Evolutionary conservation across 2,797 vertebrate genomes (phyloP), one percentile per base, ranked within the genome.

Genomic region (Sebastes aleutianus): DNA sequence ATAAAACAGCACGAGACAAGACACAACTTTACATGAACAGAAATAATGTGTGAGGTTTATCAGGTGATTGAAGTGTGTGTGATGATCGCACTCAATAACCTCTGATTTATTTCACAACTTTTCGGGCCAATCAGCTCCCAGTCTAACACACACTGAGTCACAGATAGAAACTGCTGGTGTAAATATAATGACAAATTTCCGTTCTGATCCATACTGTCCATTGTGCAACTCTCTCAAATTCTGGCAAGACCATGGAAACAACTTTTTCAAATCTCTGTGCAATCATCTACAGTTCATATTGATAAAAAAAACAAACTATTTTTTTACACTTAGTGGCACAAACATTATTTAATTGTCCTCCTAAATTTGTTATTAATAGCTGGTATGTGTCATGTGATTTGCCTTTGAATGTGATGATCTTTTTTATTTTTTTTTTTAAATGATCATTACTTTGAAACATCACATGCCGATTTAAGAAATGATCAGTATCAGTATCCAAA

Each of bases 41-140:
- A 36, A 50, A 24, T 43, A 5, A 75, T 57, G 67, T 73, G 76
- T 75, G 58, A 79, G 27, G 6, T 47, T 70, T 65, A 26, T 75
- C 53, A 43, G 67, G 53, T 56, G 61, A 66, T 29, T 24, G 50
- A 18, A 18, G 26, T 34, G 29, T 56, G 22, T 39, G 70, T 27
- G 61, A 62, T 6, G 47, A n/a, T 74, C 61, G 13, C 39, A 66
- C 36, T 69, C 20, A 31, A 53, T 57, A 65, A 57, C 16, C 53
- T 74, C 10, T 11, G 36, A 80, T 73, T 34, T 26, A 8, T 64
- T 67, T 65, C 18, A 13, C 54, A 75, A 57, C 62, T 47, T 71
- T 32, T 73, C 8, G 16, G 31, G 62, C 63, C 80, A 72, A 54
- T 73, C 26, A 58, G 69, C 43, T 71, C 69, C 27, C 29, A 18